These are phyloP conservation scores for Hyposoter dolosus DNA, from an alignment of 2,888 invertebrate genomes.

Conservation along the genomic window DNA sequence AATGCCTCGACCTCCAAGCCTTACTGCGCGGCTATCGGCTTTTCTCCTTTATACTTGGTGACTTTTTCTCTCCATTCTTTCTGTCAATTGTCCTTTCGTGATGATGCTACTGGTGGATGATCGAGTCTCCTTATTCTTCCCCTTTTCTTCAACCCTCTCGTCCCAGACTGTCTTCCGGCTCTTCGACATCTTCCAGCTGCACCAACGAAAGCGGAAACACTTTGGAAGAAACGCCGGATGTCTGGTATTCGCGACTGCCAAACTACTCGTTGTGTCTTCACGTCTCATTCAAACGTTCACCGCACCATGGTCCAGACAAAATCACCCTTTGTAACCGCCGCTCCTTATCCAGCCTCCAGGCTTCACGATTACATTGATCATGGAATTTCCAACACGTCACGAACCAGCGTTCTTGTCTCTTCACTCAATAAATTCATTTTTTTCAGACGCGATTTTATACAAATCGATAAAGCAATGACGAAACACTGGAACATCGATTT, in stretches of 20 bases:
- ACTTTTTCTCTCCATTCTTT: slow-evolving; percentile 23
- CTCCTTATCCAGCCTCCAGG: not conserved
- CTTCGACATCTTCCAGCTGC: not conserved
- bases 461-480: not conserved
- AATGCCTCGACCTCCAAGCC: slow-evolving; percentile 28
- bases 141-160: slow-evolving; percentile 28
- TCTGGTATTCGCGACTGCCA: slow-evolving; percentile 33
- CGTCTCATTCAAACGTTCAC: slow-evolving; percentile 15
- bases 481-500: no score
- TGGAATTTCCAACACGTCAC: not conserved
- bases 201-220: slow-evolving; percentile 58
- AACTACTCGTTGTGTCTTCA: slow-evolving; percentile 11
- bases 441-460: not conserved
- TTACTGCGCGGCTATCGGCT: slow-evolving; percentile 1
- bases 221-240: slow-evolving; percentile 63
- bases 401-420: not conserved
- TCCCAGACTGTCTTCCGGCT: slow-evolving; percentile 32
- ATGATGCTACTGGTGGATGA: slow-evolving; percentile 36
- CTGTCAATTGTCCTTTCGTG: not conserved
- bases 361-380: slow-evolving; percentile 3
- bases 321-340: slow-evolving; percentile 19
- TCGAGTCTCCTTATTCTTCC: not conserved
- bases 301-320: not conserved
- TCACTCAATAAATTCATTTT: not conserved
- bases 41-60: slow-evolving; percentile 36